Conservation (phyloP, 1,140 invertebrate genomes). For the Notospermus geniculatus region DNA sequence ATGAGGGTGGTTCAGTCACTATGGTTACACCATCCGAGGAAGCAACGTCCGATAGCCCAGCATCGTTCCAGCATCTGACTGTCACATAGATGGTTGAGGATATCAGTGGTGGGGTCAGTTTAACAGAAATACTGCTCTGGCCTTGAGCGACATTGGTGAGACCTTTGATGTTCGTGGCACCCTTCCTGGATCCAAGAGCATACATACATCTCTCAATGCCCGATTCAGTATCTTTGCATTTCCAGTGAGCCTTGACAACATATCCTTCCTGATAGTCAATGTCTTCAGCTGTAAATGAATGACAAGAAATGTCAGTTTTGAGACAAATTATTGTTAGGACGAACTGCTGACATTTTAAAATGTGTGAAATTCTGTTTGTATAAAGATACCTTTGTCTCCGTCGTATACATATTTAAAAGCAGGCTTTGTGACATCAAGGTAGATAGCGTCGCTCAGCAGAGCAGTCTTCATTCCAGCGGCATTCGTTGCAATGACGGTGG, state of each 20-base stretch:
- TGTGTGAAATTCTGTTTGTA: too few relatives aligned
- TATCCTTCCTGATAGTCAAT: conserved; percentile 19
- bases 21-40: conserved; percentile 28
- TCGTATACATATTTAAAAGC: conserved; percentile 25
- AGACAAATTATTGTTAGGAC: too few relatives aligned
- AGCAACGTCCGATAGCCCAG: conserved; percentile 5
- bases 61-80: too few relatives aligned
- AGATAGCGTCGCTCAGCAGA: conserved; percentile 26
- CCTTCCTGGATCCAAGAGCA: conserved; percentile 18
- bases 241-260: conserved; percentile 24
- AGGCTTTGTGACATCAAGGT: conserved; percentile 33
- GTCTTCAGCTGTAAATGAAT: conserved; percentile 25
- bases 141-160: too few relatives aligned
- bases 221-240: conserved; percentile 23
- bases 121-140: too few relatives aligned
- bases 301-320: too few relatives aligned
- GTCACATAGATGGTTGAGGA: background rate
- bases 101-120: too few relatives aligned
- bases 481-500: conserved; percentile 37
- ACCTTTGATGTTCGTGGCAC: too few relatives aligned
- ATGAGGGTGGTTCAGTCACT: background rate
- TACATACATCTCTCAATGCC: conserved; percentile 24
- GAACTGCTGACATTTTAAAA: too few relatives aligned
- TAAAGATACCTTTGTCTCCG: too few relatives aligned
- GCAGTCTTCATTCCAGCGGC: conserved; percentile 31